A percentile compares a stretch with the other conserved stretches of the same genome.
These are phyloP conservation scores for Leptopilina boulardi DNA, from an alignment of 1,140 invertebrate species.

Conservation along the genomic window DNA sequence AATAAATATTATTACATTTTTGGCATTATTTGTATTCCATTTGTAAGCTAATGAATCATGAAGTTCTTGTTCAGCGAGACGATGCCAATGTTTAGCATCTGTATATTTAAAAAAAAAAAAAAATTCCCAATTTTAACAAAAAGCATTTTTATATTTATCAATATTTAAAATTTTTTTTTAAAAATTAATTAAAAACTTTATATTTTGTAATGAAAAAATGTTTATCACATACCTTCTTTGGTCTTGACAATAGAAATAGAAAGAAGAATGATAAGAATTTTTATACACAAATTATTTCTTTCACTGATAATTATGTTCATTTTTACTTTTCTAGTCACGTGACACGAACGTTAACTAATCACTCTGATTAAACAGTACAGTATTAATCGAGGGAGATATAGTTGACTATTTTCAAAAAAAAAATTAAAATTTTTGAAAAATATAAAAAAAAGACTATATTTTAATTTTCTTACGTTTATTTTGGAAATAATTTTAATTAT, in stretches of 20 bases:
- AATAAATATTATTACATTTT: slow-evolving; percentile 93
- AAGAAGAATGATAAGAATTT: background rate
- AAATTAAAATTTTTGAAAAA: too few relatives aligned
- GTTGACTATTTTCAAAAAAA: background rate
- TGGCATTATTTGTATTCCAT: slow-evolving; percentile 82
- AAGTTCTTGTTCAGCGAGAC: slow-evolving; percentile 77
- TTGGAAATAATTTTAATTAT: too few relatives aligned
- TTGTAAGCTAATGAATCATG: slow-evolving; percentile 78
- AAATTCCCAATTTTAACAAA: too few relatives aligned
- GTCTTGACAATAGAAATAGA: background rate
- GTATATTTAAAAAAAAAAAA: background rate
- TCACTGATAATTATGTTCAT: background rate
- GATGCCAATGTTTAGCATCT: slow-evolving; percentile 79
- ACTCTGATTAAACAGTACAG: background rate
- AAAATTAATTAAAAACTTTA: background rate
- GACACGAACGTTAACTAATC: background rate
- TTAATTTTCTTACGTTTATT: too few relatives aligned
- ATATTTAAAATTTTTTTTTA: background rate
- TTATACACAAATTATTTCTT: background rate
- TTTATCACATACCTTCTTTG: slow-evolving; percentile 5
- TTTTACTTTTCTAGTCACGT: background rate
- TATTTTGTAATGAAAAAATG: background rate
- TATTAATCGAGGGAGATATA: background rate
- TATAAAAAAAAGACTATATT: too few relatives aligned
- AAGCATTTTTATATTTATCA: too few relatives aligned